phyloP scores from a whole-genome alignment of 2,797 vertebrate species.

The Lutjanus campechanus region DNA sequence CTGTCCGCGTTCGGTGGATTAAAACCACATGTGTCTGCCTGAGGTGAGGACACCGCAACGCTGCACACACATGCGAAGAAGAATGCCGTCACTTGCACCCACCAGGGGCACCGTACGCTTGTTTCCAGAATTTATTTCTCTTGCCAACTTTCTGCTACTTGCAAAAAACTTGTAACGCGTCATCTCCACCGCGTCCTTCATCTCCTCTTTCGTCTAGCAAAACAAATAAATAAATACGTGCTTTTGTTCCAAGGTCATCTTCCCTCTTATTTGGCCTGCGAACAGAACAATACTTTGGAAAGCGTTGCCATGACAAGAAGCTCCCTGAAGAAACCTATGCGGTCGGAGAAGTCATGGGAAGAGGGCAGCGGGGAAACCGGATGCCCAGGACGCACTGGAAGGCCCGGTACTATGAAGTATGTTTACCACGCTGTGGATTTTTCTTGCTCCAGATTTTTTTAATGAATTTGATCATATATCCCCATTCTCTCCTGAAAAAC shows the following conservation, averaged over 20 bases:
- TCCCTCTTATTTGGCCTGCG: conserved; percentile 46
- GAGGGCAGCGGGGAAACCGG: conserved; percentile 57
- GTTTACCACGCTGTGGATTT: background rate
- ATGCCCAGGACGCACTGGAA: conserved; percentile 62
- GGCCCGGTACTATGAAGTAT: conserved; percentile 17
- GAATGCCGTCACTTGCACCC: conserved; percentile 76
- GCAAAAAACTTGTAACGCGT: conserved; percentile 55
- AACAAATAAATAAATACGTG: conserved; percentile 64
- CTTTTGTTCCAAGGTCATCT: conserved; percentile 51
- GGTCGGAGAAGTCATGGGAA: conserved; percentile 73
- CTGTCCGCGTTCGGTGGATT: conserved; percentile 68
- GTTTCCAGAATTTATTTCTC: conserved; percentile 63
- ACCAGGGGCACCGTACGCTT: conserved; percentile 62
- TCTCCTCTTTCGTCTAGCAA: conserved; percentile 33
- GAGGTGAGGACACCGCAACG: conserved; percentile 77
- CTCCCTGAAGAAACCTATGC: conserved; percentile 75
- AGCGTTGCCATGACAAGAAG: conserved; percentile 76
- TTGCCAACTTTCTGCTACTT: conserved; percentile 69
- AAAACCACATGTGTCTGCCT: conserved; percentile 83
- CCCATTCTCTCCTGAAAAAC: background rate
- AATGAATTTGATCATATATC: background rate
- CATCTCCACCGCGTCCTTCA: conserved; percentile 50
- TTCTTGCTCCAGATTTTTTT: background rate
- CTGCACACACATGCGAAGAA: conserved; percentile 69
- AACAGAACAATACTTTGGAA: conserved; percentile 68